These are phyloP conservation scores for Burhinus oedicnemus DNA, from an alignment of 2,113 vertebrate genomes.

Conservation along the genomic window DNA sequence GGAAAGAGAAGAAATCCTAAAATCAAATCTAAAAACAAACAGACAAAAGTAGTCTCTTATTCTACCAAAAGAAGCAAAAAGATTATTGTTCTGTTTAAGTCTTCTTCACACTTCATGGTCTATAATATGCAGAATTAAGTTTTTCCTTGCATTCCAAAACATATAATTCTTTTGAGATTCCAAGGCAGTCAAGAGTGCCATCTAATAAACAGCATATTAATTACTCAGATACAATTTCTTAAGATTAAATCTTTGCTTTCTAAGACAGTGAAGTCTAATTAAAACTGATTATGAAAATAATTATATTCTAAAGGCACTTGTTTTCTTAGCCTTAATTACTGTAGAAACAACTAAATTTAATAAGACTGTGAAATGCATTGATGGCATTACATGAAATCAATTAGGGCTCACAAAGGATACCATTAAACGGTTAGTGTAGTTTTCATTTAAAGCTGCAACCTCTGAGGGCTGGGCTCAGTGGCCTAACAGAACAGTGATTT, in stretches of 20 bases:
- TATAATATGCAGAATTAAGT: neutral
- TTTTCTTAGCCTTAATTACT: conserved; percentile 62
- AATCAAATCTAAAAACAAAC: neutral
- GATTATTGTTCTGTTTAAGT: neutral
- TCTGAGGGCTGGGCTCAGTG: conserved; percentile 6
- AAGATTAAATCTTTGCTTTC: conserved; percentile 65
- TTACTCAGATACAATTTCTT: conserved; percentile 64
- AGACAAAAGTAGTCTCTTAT: neutral
- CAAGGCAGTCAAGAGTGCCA: neutral
- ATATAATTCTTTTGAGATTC: neutral
- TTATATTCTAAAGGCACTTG: conserved; percentile 67
- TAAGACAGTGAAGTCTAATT: conserved; percentile 65
- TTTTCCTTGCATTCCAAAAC: conserved; percentile 1
- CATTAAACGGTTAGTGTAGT: conserved; percentile 37
- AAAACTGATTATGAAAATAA: conserved; percentile 74
- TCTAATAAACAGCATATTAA: conserved; percentile 54
- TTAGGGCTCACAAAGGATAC: conserved; percentile 62
- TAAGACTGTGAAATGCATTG: conserved; percentile 64
- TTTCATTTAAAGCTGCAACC: conserved; percentile 38
- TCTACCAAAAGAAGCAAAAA: neutral
- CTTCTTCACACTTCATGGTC: neutral
- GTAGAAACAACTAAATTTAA: conserved; percentile 58
- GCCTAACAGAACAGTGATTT: neutral
- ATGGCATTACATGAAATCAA: conserved; percentile 65
- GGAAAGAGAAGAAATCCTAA: neutral